Percentiles rank a stretch among this genome's conserved stretches.
Conservation (phyloP, 2,888 invertebrate species). For the Sminthurides aquaticus region DNA sequence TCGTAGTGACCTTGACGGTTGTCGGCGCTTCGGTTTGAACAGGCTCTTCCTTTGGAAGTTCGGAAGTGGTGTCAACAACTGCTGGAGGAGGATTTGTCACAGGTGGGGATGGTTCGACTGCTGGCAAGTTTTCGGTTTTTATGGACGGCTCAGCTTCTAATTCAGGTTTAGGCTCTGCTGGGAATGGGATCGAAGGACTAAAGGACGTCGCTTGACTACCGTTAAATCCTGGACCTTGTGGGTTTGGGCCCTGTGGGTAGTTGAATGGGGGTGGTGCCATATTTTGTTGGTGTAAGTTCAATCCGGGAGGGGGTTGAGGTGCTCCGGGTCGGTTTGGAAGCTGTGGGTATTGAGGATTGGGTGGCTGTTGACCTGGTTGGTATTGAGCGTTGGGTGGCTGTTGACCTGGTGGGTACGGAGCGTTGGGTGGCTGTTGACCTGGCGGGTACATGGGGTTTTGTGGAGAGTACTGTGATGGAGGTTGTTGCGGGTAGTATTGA, state of each 20-base stretch:
- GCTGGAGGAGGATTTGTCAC: neutral
- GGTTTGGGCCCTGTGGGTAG: constrained; percentile 1
- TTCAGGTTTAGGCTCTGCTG: neutral
- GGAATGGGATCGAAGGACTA: neutral
- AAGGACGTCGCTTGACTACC: neutral
- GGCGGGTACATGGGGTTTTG: neutral
- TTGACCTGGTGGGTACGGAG: neutral
- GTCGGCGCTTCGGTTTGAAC: neutral
- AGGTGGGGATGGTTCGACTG: neutral
- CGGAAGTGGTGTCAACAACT: neutral
- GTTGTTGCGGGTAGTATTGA: constrained; percentile 15
- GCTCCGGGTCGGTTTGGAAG: neutral
- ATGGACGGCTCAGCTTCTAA: neutral
- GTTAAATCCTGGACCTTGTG: neutral
- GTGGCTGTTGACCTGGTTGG: neutral
- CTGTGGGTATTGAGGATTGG: neutral
- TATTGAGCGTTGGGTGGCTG: constrained; percentile 1
- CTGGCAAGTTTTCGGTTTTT: neutral
- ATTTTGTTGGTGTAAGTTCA: neutral
- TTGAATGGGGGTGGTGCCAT: constrained; percentile 5
- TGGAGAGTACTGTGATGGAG: constrained; percentile 4
- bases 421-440: neutral
- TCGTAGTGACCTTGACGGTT: neutral
- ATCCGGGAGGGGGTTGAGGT: constrained; percentile 1
- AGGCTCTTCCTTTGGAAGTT: neutral